Evolutionary conservation across 35 echinoderm and acorn worm species (phyloP).

Genomic region (Heliocidaris tuberculata): DNA sequence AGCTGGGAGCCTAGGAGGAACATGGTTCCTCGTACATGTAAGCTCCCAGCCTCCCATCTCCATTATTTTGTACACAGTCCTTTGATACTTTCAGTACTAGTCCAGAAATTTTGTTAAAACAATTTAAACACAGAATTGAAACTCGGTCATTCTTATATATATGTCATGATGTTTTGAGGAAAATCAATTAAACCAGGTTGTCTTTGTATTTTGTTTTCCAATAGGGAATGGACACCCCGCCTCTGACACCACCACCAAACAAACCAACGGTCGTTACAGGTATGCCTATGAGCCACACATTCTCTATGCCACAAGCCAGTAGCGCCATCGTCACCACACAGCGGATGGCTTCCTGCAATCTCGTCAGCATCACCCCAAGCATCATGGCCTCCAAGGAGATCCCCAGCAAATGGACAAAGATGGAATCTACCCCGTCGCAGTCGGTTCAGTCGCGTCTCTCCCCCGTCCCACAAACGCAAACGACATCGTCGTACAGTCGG

Average conservation of each 20-base stretch:
- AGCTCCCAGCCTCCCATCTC: too few relatives aligned
- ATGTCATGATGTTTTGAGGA: background rate
- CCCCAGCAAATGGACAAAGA: slow-evolving; percentile 53
- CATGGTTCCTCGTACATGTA: too few relatives aligned
- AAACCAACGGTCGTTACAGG: slow-evolving; percentile 38
- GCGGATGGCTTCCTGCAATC: slow-evolving; percentile 63
- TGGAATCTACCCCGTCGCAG: background rate
- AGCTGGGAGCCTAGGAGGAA: too few relatives aligned
- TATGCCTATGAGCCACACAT: slow-evolving; percentile 66
- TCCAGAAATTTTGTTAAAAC: too few relatives aligned
- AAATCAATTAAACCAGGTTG: background rate
- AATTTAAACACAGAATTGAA: background rate
- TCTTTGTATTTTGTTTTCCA: background rate
- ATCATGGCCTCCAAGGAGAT: slow-evolving; percentile 78
- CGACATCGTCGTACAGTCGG: background rate
- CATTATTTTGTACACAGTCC: too few relatives aligned
- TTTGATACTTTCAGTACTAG: too few relatives aligned
- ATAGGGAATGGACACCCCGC: slow-evolving; percentile 78
- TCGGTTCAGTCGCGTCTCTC: background rate
- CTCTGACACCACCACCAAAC: slow-evolving; percentile 80
- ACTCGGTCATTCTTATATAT: background rate
- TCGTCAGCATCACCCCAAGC: slow-evolving; percentile 86
- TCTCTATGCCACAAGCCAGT: slow-evolving; percentile 52
- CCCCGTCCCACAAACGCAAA: background rate
- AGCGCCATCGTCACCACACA: slow-evolving; percentile 69